Evolutionary conservation across 2,888 invertebrate genomes (phyloP).

Genomic region (Pammene aurita): DNA sequence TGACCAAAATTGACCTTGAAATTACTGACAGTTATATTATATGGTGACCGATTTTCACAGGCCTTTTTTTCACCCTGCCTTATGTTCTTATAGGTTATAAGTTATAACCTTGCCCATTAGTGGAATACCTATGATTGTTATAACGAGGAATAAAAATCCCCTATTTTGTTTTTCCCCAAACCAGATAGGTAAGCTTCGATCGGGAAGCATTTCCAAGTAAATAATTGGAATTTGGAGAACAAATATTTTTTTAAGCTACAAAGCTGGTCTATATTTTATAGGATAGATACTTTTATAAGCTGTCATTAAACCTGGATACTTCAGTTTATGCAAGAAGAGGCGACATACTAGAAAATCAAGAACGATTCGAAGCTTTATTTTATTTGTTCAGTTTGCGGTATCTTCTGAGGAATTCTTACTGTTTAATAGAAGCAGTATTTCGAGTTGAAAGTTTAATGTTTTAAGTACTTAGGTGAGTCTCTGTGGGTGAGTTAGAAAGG

Average conservation of each 20-base stretch:
- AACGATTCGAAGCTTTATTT: not conserved
- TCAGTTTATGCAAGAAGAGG: not conserved
- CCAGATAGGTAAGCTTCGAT: too few species aligned
- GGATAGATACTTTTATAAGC: conserved; percentile 4
- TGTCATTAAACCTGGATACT: not conserved
- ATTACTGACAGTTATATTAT: not conserved
- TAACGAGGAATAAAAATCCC: too few species aligned
- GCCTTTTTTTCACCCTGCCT: too few species aligned
- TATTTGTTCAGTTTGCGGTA: conserved; percentile 20
- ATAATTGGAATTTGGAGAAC: too few species aligned
- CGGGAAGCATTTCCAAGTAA: too few species aligned
- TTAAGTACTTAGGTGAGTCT: not conserved
- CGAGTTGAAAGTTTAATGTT: conserved; percentile 14
- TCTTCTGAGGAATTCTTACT: conserved; percentile 18
- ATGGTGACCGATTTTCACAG: too few species aligned
- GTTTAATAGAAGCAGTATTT: conserved; percentile 12
- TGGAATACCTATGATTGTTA: too few species aligned
- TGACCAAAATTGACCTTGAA: not conserved
- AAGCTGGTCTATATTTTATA: too few species aligned
- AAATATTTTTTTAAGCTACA: not conserved
- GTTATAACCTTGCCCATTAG: too few species aligned
- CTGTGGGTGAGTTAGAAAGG: not conserved
- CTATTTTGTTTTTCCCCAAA: too few species aligned
- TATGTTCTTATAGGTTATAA: too few species aligned
- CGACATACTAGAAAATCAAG: not conserved